These are phyloP conservation scores for Lordiphosa fenestrarum DNA, from an alignment of 2,888 invertebrate genomes.

Conservation along the genomic window DNA sequence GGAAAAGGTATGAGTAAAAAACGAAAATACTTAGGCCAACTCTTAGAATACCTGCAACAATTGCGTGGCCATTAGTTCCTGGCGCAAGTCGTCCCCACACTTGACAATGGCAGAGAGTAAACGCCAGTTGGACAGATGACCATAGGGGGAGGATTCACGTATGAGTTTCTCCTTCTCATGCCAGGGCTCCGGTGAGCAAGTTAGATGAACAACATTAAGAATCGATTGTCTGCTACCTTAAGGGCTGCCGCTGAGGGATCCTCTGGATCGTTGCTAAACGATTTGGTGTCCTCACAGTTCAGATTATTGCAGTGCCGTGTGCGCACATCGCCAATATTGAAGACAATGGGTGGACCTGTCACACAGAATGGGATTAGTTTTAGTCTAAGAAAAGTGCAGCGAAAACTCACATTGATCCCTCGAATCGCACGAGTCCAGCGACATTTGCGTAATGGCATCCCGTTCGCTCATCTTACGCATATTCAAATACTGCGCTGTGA, in stretches of 20 bases:
- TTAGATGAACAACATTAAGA: not conserved
- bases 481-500: conserved; percentile 88
- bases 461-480: conserved; percentile 85
- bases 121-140: conserved; percentile 94
- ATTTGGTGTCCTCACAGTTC: conserved; percentile 86
- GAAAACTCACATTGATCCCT: conserved; percentile 81
- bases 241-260: conserved; percentile 99
- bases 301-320: conserved; percentile 81
- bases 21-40: not conserved
- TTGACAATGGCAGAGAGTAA: conserved; percentile 98
- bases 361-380: not conserved
- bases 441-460: conserved; percentile 94
- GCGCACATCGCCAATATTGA: conserved; percentile 81
- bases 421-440: conserved; percentile 91
- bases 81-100: conserved; percentile 97
- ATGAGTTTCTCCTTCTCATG: conserved; percentile 89
- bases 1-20: not conserved
- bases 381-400: not conserved
- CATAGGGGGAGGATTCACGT: conserved; percentile 95
- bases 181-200: conserved; percentile 87
- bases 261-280: conserved; percentile 95
- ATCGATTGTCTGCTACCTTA: conserved; percentile 82
- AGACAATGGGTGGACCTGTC: conserved; percentile 77
- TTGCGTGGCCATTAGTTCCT: conserved; percentile 98
- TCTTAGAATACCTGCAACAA: conserved; percentile 85